Conservation (phyloP, 2,113 vertebrate species). For the Crotalus helleri region DNA sequence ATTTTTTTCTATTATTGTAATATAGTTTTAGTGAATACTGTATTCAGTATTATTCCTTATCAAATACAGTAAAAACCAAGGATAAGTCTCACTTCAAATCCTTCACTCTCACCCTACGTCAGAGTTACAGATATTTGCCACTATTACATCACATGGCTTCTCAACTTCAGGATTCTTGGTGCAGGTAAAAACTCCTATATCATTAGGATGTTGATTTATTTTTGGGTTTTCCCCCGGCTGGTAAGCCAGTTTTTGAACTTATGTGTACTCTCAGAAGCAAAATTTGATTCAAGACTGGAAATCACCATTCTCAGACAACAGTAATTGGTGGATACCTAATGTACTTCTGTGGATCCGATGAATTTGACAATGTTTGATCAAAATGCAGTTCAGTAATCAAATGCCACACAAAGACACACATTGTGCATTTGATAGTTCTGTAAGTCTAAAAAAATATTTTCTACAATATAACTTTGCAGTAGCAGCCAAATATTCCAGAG, state of each 20-base stretch:
- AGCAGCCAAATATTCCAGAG: slow-evolving; percentile 18
- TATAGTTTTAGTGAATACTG: not conserved
- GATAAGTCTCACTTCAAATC: not conserved
- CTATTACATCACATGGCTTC: no score
- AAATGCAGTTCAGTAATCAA: not conserved
- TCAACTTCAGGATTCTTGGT: not conserved
- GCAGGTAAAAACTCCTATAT: not conserved
- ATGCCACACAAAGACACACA: not conserved
- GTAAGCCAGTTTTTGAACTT: not conserved
- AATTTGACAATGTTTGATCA: not conserved
- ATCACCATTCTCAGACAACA: not conserved
- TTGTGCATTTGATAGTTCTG: not conserved
- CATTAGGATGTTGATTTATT: no score
- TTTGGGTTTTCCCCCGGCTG: not conserved
- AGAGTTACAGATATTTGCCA: no score
- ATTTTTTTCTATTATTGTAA: not conserved
- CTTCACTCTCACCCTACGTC: not conserved
- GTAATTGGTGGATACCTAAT: not conserved
- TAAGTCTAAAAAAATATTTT: not conserved
- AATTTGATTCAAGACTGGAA: not conserved
- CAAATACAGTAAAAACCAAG: not conserved
- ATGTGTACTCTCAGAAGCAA: not conserved
- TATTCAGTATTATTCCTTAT: not conserved
- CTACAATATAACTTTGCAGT: slow-evolving; percentile 5
- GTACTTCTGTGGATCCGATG: not conserved